Evolutionary conservation across 2,113 vertebrate genomes (phyloP), one percentile per base, ranked within the genome.

Genomic region (Notarius lentiginosus): DNA sequence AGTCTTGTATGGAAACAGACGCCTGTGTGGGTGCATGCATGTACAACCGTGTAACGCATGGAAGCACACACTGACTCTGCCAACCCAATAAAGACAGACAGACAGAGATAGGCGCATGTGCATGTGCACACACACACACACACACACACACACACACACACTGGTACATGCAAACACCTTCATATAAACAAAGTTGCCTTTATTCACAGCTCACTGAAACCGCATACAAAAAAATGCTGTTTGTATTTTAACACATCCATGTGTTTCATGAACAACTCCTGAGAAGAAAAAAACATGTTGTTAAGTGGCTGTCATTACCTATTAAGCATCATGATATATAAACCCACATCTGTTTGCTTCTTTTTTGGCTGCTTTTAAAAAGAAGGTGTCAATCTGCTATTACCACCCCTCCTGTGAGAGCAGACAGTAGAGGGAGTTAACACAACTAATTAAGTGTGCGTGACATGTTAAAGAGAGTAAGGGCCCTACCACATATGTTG

Each of bases 401-500:
- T 87, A 83, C n/a, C 41, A 83, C 91, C 91, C 90, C 91, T 88
- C 93, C 92, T 93, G 93, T 92, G 93, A 93, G 94, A 92, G 91
- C 92, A 92, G 94, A 94, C 95, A 95, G 94, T 92, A 91, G 92
- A 92, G 93, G 93, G 93, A 95, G 91, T 95, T 95, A 95, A 95
- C 94, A 93, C 93, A 94, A 94, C 94, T 96, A 95, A 95, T 96
- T 95, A 94, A 94, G 92, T 90, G 92, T 90, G 91, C 93, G 92
- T 95, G 94, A 95, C 94, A 95, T 93, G 94, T 95, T 95, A 94
- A 95, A 94, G 94, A 92, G 94, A 94, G 92, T 94, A 80, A 94
- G 92, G 89, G 92, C 92, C 94, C 94, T 86, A 92, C 91, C 94
- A 94, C 95, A 95, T 95, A 95, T 95, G 95, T 95, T 95, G 92